These are phyloP conservation scores for Addax nasomaculatus DNA, from an alignment of 2,113 vertebrate species.

Conservation along the genomic window DNA sequence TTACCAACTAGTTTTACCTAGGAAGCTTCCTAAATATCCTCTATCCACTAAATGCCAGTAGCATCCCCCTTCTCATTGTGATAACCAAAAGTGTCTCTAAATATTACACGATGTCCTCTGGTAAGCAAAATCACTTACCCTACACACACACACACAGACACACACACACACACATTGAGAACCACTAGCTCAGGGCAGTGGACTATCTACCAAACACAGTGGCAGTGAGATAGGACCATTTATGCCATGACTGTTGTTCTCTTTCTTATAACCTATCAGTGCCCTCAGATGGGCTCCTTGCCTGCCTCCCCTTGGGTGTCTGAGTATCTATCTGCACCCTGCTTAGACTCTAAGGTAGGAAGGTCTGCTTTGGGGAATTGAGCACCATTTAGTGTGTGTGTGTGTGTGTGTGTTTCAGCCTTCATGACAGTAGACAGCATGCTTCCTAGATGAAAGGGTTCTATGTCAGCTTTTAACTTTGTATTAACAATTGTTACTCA, in stretches of 20 bases:
- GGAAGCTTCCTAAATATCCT: neutral
- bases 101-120: neutral
- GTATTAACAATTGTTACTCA: conserved; percentile 16
- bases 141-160: no score
- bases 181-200: neutral
- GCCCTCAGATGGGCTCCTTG: neutral
- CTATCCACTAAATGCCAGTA: neutral
- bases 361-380: neutral
- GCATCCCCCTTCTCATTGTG: neutral
- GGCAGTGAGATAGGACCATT: neutral
- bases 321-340: neutral
- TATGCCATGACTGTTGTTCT: neutral
- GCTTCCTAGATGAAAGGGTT: conserved; percentile 15
- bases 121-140: neutral
- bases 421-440: neutral
- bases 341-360: neutral
- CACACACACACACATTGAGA: neutral
- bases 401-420: neutral
- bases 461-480: conserved; percentile 13
- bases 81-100: neutral
- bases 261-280: neutral
- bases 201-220: neutral
- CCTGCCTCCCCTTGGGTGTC: neutral
- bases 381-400: neutral
- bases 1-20: neutral